Conservation (phyloP, 2,113 vertebrate genomes). For the Apteryx mantelli region DNA sequence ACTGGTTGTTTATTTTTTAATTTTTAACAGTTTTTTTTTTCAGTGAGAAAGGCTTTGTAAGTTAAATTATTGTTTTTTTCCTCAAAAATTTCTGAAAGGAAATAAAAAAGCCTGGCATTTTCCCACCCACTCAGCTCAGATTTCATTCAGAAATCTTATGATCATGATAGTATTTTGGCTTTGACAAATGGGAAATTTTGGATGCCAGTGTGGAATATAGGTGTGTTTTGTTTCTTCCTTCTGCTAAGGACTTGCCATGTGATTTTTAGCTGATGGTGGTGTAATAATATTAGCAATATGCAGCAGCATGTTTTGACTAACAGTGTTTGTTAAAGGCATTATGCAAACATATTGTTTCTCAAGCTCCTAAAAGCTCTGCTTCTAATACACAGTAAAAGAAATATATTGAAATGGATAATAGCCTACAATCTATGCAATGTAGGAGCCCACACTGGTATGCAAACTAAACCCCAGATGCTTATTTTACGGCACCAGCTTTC, state of each 20-base stretch:
- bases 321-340: neutral
- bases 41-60: neutral
- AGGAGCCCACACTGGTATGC: neutral
- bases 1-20: accelerated
- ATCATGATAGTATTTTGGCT: neutral
- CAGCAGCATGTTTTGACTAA: neutral
- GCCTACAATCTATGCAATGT: neutral
- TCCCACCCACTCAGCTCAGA: neutral
- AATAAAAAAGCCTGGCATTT: neutral
- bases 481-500: neutral
- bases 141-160: neutral
- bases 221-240: constrained; percentile 1
- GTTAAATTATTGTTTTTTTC: neutral
- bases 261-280: neutral
- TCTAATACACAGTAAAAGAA: neutral
- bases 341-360: neutral
- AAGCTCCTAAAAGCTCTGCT: neutral
- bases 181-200: neutral
- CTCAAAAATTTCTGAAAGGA: neutral
- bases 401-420: neutral
- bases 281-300: neutral
- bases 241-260: neutral
- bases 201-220: neutral
- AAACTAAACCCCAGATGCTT: neutral
- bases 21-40: neutral